Evolutionary conservation across 2,888 invertebrate genomes (phyloP), one percentile per base, ranked within the genome.

Genomic region (Agriopis aurantiaria): DNA sequence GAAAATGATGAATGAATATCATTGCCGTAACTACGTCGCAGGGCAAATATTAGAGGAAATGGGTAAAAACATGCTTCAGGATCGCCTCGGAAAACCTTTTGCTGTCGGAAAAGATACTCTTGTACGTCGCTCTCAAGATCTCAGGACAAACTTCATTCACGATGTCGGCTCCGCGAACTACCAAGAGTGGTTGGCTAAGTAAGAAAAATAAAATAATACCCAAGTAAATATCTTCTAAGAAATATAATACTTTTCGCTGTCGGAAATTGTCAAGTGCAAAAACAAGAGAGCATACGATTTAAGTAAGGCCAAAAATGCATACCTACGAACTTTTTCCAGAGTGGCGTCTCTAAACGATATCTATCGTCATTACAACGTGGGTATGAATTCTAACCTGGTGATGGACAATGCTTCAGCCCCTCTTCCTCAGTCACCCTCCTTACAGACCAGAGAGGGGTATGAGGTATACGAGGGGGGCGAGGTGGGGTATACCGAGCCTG

Each of bases 1-100:
- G 80, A 95, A 95, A 86, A 96, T 96, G 95, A 97, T 97, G 96
- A 97, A 97, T 82, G 97, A 97, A 83, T 97, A 97, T 84, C 91
- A 97, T 58, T 97, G 97, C 78, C 95, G 97, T 48, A 97, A 96
- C 82, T 97, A 96, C 83, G 86, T 97, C 51, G 97, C 97, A 0
- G 96, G 96, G 79, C 96, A 97, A 89, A 97, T 97, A 74, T 87
- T 97, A 52, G 95, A 95, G 10, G 96, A 96, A 78, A 95, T 97
- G 87, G 92, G 91, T 3, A 90, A 91, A 70, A 88, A 88, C 17
- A 84, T 88, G 33, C 63, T 92, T 2, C 90, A 93, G 69, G 86
- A 86, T 70, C 88, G 93, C 4, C 52, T 93, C 0, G 94, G 93
- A 0, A 88, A 80, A 70, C 90, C 91, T 0, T 87, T 85, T 57